phyloP scores from a whole-genome alignment of 2,888 invertebrate species.

The Branchellion lobata region DNA sequence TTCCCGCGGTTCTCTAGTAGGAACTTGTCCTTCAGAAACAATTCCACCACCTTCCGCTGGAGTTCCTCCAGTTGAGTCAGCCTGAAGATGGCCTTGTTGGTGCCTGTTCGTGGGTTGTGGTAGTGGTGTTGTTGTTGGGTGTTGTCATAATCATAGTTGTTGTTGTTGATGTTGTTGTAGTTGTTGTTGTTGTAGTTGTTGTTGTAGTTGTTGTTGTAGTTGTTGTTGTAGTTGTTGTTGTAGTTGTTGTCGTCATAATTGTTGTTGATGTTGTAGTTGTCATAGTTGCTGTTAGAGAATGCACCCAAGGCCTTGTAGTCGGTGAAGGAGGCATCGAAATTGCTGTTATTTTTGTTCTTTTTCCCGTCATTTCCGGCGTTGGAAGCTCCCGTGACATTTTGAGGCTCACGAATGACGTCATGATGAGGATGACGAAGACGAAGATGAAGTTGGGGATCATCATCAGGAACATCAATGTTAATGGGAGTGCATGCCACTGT shows the following conservation, averaged over 20 bases:
- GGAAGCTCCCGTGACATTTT: too few relatives aligned
- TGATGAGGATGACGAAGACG: too few relatives aligned
- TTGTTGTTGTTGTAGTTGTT: not conserved
- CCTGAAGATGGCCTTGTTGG: not conserved
- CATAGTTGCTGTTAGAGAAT: not conserved
- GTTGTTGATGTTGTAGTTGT: too few relatives aligned
- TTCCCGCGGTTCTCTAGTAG: not conserved
- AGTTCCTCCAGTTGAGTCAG: not conserved
- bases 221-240: not conserved
- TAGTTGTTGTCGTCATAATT: too few relatives aligned
- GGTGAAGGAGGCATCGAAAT: not conserved
- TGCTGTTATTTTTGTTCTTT: too few relatives aligned
- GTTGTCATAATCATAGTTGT: not conserved
- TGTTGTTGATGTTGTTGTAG: not conserved
- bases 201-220: not conserved
- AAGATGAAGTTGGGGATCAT: not conserved
- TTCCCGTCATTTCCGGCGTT: too few relatives aligned
- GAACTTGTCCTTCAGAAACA: not conserved
- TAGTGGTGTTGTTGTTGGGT: not conserved
- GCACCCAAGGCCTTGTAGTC: not conserved
- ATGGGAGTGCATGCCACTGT: conserved; percentile 8
- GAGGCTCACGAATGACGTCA: too few relatives aligned
- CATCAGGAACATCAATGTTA: not conserved
- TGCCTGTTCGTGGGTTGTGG: not conserved
- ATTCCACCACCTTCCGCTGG: not conserved